Percentiles rank a stretch among this genome's conserved stretches.
phyloP scores from a whole-genome alignment of 2,888 invertebrate genomes.

The Melolontha melolontha region DNA sequence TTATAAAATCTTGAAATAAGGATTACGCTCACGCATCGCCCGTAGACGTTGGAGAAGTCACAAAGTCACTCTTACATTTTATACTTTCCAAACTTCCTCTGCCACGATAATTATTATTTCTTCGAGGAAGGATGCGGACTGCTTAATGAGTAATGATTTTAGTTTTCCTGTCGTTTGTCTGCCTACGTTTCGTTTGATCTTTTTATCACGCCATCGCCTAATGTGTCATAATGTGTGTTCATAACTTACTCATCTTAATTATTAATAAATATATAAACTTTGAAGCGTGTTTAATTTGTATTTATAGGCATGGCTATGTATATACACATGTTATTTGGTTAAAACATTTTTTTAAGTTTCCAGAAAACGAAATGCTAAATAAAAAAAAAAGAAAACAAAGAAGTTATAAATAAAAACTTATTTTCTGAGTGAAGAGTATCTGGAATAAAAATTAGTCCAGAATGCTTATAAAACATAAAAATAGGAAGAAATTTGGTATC shows the following conservation, averaged over 20 bases:
- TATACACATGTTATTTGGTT: too few species aligned
- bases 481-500: too few species aligned
- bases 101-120: conserved; percentile 21
- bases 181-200: conserved; percentile 31
- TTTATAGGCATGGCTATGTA: too few species aligned
- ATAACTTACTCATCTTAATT: conserved; percentile 25
- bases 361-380: too few species aligned
- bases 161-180: conserved; percentile 34
- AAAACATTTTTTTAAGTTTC: too few species aligned
- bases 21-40: not conserved
- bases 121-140: conserved; percentile 25
- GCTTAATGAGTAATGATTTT: conserved; percentile 33
- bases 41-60: not conserved
- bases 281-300: conserved; percentile 2
- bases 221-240: conserved; percentile 21
- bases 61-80: conserved; percentile 1
- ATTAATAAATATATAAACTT: conserved; percentile 24
- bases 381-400: too few species aligned
- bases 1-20: not conserved
- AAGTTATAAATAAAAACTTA: too few species aligned
- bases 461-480: too few species aligned
- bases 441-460: too few species aligned
- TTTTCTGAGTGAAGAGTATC: too few species aligned
- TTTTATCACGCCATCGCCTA: conserved; percentile 11
- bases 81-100: conserved; percentile 10